These are phyloP conservation scores for Lepidurus arcticus DNA, from an alignment of 1,140 invertebrate genomes.

Conservation along the genomic window DNA sequence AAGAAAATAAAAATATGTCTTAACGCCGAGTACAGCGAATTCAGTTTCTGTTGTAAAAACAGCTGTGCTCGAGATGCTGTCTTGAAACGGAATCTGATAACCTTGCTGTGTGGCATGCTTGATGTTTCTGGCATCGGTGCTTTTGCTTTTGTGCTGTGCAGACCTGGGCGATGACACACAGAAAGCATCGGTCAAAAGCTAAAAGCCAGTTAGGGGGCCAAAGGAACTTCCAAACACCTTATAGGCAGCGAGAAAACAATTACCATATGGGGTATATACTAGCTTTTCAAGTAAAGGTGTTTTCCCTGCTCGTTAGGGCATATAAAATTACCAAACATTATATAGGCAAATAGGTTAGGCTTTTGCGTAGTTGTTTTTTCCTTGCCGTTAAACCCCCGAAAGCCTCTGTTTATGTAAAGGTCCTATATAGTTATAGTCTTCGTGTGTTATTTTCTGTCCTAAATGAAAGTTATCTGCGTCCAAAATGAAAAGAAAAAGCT, in stretches of 20 bases:
- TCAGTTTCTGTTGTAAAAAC: neutral
- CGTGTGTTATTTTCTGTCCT: too few species aligned
- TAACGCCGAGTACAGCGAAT: neutral
- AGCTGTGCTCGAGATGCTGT: neutral
- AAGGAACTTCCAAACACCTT: slow-evolving; percentile 20
- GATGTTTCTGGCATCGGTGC: slow-evolving; percentile 20
- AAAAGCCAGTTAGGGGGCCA: neutral
- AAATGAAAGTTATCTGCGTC: too few species aligned
- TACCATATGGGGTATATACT: neutral
- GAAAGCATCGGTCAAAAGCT: slow-evolving; percentile 18
- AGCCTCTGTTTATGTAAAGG: too few species aligned
- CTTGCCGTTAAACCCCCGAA: too few species aligned
- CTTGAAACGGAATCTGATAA: slow-evolving; percentile 16
- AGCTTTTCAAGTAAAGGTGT: neutral
- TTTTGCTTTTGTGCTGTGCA: slow-evolving; percentile 16
- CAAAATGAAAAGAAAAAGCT: neutral
- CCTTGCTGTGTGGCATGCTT: slow-evolving; percentile 20
- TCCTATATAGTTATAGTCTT: too few species aligned
- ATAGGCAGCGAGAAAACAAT: slow-evolving; percentile 8
- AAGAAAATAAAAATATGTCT: neutral
- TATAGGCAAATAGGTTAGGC: too few species aligned
- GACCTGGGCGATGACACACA: slow-evolving; percentile 17
- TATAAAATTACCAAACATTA: neutral
- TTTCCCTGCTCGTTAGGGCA: neutral
- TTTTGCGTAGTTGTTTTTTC: too few species aligned